These are phyloP conservation scores for Lordiphosa stackelbergi DNA, from an alignment of 1,140 invertebrate species.

Conservation along the genomic window DNA sequence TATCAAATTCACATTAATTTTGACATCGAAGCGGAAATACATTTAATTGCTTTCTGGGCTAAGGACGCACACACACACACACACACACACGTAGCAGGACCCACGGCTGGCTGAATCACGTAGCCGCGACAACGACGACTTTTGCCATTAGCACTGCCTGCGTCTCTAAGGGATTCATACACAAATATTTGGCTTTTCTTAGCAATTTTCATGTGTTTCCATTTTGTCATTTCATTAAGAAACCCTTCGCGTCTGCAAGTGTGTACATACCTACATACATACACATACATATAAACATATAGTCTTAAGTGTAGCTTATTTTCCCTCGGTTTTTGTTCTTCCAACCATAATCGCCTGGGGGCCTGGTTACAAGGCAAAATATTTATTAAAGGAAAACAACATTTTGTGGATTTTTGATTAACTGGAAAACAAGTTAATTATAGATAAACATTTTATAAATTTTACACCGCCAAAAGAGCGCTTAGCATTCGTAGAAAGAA, in stretches of 20 bases:
- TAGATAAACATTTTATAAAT: constrained; percentile 16
- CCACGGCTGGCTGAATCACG: constrained; percentile 4
- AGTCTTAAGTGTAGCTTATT: constrained; percentile 10
- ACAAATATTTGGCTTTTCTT: constrained; percentile 59
- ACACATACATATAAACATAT: no score
- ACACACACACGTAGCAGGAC: constrained; percentile 1
- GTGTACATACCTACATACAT: neutral
- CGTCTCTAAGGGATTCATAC: constrained; percentile 36
- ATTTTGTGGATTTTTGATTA: constrained; percentile 43
- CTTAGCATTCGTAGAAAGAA: no score
- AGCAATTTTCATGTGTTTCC: constrained; percentile 52
- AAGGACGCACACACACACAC: constrained; percentile 5
- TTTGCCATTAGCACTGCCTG: constrained; percentile 49
- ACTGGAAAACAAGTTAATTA: constrained; percentile 36
- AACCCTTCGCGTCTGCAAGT: constrained; percentile 19
- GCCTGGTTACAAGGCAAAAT: constrained; percentile 34
- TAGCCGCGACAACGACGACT: constrained; percentile 25
- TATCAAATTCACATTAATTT: constrained; percentile 71
- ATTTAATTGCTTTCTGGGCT: constrained; percentile 66
- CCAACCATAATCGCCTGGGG: constrained; percentile 10
- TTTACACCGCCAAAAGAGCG: neutral
- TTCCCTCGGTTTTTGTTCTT: constrained; percentile 38
- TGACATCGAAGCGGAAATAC: constrained; percentile 71
- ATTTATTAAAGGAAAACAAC: constrained; percentile 41
- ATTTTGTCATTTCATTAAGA: constrained; percentile 63